Percentiles rank a stretch among this genome's conserved stretches.
Conservation (phyloP, 1,140 invertebrate genomes). For the Tetramorium simillimum region DNA sequence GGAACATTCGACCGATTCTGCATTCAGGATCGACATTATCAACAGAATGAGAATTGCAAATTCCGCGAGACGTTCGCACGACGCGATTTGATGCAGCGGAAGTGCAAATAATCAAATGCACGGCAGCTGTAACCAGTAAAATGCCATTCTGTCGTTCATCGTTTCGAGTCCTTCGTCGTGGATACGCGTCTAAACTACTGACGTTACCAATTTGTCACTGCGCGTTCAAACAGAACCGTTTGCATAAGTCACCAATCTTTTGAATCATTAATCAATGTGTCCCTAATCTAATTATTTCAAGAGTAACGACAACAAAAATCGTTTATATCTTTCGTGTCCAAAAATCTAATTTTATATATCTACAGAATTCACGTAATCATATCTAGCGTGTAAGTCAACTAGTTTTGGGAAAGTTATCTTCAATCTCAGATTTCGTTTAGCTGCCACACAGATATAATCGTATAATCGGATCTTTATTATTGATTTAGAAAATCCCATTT, state of each 20-base stretch:
- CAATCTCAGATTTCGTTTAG: not conserved
- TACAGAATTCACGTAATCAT: not conserved
- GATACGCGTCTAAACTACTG: constrained; percentile 9
- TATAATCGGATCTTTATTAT: not conserved
- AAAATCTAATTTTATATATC: not conserved
- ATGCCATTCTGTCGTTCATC: constrained; percentile 16
- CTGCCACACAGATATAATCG: not conserved
- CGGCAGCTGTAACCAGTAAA: constrained; percentile 35
- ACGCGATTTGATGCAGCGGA: constrained; percentile 26
- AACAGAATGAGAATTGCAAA: not conserved
- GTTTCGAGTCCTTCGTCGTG: not conserved
- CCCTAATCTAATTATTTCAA: not conserved
- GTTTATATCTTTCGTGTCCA: not conserved
- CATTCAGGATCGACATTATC: constrained; percentile 4
- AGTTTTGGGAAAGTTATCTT: not conserved
- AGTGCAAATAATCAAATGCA: constrained; percentile 33
- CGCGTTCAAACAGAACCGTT: constrained; percentile 18
- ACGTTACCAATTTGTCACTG: constrained; percentile 54
- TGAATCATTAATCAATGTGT: constrained; percentile 31
- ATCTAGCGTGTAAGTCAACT: not conserved
- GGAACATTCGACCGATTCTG: not conserved
- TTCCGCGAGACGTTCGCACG: constrained; percentile 8
- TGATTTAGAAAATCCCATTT: not conserved
- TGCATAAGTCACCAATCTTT: constrained; percentile 19
- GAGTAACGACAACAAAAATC: not conserved